Percentiles rank a stretch among this genome's conserved stretches.
Evolutionary conservation across 2,113 vertebrate species (phyloP).

Genomic region (Phoxinus phoxinus): DNA sequence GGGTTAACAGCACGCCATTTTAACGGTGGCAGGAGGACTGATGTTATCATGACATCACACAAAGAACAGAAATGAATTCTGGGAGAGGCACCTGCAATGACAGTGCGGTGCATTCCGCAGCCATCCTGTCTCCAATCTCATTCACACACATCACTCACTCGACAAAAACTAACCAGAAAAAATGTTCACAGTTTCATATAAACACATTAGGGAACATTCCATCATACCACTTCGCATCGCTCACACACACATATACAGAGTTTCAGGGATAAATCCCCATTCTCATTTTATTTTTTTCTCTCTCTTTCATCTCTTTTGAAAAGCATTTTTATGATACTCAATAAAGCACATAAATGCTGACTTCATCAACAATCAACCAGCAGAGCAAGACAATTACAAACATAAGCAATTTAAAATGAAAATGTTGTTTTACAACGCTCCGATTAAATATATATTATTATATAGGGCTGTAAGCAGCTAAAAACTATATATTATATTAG

Average conservation of each 20-base stretch:
- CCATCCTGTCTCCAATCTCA: slow-evolving; percentile 41
- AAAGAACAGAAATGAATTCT: slow-evolving; percentile 35
- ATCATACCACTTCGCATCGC: slow-evolving; percentile 13
- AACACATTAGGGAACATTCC: slow-evolving; percentile 28
- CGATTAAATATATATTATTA: too few species aligned
- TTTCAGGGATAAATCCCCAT: background rate
- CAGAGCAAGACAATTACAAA: too few species aligned
- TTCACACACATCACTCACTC: slow-evolving; percentile 32
- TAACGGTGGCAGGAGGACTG: slow-evolving; percentile 49
- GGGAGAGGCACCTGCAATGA: slow-evolving; percentile 53
- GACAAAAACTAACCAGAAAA: background rate
- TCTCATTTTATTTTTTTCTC: background rate
- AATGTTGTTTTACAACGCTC: too few species aligned
- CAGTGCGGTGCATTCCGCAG: slow-evolving; percentile 49
- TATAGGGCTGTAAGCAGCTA: too few species aligned
- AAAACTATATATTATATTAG: too few species aligned
- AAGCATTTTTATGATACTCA: background rate
- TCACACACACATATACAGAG: background rate
- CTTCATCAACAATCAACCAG: too few species aligned
- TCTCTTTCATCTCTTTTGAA: background rate
- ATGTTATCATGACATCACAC: slow-evolving; percentile 53
- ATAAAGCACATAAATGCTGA: background rate
- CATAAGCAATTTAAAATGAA: too few species aligned
- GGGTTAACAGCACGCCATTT: slow-evolving; percentile 46
- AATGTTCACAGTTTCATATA: slow-evolving; percentile 30